Base-by-base conservation (phyloP, 2,888 invertebrate genomes). In the Drosophila atripex region DNA sequence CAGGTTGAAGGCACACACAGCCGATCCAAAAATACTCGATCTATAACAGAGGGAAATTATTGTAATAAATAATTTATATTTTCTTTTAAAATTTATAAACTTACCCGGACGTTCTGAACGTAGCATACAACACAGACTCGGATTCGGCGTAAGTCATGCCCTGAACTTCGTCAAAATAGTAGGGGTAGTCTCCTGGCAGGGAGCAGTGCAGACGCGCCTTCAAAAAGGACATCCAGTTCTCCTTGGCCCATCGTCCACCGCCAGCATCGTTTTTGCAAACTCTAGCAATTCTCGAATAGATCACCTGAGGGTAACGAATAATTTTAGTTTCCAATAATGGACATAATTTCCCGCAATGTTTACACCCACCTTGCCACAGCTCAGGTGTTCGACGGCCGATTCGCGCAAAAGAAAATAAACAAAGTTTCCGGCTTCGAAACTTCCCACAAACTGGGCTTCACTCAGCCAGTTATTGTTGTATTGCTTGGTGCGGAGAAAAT, bases 361-460 rank as follows among this genome's bases (percentile, higher is more conserved):
- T 0, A 14, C 9, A 32, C 80, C 90, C 91, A 97, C 97, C 94
- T 97, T 97, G 80, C 98, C 98, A 90, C 98, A 98, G 90, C 97
- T 97, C 90, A 97, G 96, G 90, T 96, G 97, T 91, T 98, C 98
- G 12, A 97, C 96, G 14, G 98, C 97, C 16, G 95, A 94, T 91
- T 98, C 98, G 63, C 97, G 93, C 90, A 98, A 97, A 73, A 98
- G 93, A 91, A 98, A 97, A 90, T 97, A 98, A 0, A 98, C 95
- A 91, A 95, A 97, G 80, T 94, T 93, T 51, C 96, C 96, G 39
- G 96, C 96, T 90, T 98, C 98, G 89, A 97, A 98, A 65, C 97
- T 96, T 39, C 96, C 97, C 47, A 98, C 97, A 89, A 98, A 98
- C 89, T 97, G 96, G 0, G 98, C 97, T 82, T 97, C 97, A 90